Percentiles rank a stretch among this genome's conserved stretches.
Conservation (phyloP, 2,113 vertebrate genomes). For the Dromaius novaehollandiae region DNA sequence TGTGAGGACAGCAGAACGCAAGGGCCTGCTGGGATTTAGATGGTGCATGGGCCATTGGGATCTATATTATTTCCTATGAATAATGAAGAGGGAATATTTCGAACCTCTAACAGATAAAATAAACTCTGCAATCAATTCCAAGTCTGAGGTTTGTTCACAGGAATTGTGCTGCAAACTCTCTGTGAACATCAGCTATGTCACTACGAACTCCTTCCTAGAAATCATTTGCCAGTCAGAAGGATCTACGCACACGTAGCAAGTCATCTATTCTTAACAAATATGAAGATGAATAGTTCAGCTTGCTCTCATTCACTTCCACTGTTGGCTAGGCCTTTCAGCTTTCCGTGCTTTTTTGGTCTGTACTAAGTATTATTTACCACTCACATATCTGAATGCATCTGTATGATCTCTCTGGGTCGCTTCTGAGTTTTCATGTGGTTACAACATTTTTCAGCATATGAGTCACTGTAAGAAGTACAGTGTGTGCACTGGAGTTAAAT, state of each 20-base stretch:
- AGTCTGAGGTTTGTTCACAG: not conserved
- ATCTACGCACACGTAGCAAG: not conserved
- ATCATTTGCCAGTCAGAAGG: not conserved
- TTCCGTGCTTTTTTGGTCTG: not conserved
- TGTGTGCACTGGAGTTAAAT: not conserved
- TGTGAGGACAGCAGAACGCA: not conserved
- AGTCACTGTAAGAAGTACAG: conserved; percentile 34
- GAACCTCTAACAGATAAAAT: not conserved
- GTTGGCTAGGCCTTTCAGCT: not conserved
- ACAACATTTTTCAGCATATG: not conserved
- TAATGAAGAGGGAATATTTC: not conserved
- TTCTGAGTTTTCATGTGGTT: conserved; percentile 41
- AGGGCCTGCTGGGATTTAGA: not conserved
- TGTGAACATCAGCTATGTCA: not conserved
- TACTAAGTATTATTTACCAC: not conserved
- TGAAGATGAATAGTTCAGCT: not conserved
- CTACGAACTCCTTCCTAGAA: not conserved
- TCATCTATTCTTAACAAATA: not conserved
- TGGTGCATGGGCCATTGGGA: not conserved
- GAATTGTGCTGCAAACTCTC: not conserved
- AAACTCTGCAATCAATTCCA: not conserved
- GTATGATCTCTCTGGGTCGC: not conserved
- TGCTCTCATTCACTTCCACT: not conserved
- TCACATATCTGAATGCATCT: not conserved
- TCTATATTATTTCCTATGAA: not conserved